These are phyloP conservation scores for Microcebus ravelobensis DNA, from an alignment of 2,113 vertebrate species.

Conservation along the genomic window DNA sequence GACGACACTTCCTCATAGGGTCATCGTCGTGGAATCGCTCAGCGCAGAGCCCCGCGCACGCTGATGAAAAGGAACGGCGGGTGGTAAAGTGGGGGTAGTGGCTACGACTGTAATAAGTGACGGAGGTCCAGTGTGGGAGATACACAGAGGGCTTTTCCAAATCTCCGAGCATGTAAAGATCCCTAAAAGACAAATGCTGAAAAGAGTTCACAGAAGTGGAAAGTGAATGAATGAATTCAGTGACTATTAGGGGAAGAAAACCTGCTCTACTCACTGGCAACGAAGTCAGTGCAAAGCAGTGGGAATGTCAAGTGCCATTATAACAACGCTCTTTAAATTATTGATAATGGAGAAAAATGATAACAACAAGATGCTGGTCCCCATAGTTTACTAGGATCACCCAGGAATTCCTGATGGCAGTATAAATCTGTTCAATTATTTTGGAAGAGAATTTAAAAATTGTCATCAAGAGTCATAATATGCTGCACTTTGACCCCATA, in stretches of 20 bases:
- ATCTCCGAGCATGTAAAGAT: background rate
- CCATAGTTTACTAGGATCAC: too few relatives aligned
- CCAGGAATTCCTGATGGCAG: background rate
- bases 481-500: background rate
- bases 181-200: background rate
- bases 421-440: background rate
- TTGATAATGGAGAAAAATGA: background rate
- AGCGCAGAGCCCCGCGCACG: too few relatives aligned
- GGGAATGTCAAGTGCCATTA: too few relatives aligned
- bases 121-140: background rate
- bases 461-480: background rate
- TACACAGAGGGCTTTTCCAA: background rate
- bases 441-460: background rate
- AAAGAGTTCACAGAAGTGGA: background rate
- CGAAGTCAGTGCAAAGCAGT: background rate
- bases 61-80: fast-evolving
- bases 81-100: fast-evolving
- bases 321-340: too few relatives aligned
- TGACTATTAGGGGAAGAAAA: background rate
- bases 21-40: background rate
- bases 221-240: background rate
- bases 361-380: too few relatives aligned
- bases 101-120: background rate
- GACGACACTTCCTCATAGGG: fast-evolving
- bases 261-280: background rate